Base-by-base conservation (phyloP, 2,888 invertebrate genomes). In the Bombyx huttoni region DNA sequence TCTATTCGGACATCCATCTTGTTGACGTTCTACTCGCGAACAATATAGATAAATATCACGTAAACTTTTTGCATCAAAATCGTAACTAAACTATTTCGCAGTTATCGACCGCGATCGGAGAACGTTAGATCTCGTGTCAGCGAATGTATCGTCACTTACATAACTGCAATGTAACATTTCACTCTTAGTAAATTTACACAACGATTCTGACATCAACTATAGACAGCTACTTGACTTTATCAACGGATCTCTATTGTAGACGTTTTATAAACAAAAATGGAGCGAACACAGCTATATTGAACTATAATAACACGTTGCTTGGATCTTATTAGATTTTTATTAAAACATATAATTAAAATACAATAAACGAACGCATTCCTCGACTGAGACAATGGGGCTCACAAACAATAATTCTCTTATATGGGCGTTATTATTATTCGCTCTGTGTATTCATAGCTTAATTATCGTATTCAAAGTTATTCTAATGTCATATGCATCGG, bases 391-490 rank as follows among this genome's bases (percentile, higher is more conserved):
- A 77, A 78, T 78, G 65, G 69, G 66, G 61, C 68, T 64, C 65
- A 66, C 58, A 69, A 70, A 73, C 73, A 73, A 70, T 76, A 77
- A 74, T 75, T 67, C 40, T 73, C 64, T 69, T 65, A 63, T 63
- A 61, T 56, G n/a, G n/a, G 61, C 70, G 64, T 58, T 64, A 60
- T 70, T 72, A 75, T 70, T 72, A 75, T 79, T 77, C 73, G 70
- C 71, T 67, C 69, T 75, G 69, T 73, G 71, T 78, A 81, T 79
- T 85, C 79, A 78, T 78, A 67, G 78, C 73, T 73, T 85, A 86
- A 87, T 85, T 81, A 85, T 70, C 67, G 73, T 75, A 86, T 86
- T 86, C 83, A 85, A 80, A 86, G 81, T 82, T 86, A 87, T 87
- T 86, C 85, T 65, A 84, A 78, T 76, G 77, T 82, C 86, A 87